Base-by-base conservation (phyloP, 2,113 vertebrate genomes). In the Nothoprocta perdicaria region DNA sequence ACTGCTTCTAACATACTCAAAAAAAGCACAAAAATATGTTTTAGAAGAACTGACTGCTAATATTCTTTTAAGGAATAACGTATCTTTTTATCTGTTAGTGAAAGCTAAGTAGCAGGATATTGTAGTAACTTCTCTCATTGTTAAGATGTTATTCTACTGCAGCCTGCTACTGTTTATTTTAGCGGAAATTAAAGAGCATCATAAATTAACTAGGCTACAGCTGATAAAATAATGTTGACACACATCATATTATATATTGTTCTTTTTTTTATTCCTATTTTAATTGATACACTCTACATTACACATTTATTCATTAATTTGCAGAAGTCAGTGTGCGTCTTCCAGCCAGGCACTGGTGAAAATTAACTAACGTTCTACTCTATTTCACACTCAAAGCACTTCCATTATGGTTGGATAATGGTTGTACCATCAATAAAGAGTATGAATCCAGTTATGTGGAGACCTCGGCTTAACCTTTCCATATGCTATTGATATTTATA, bases 401-500 rank as follows among this genome's bases (percentile, higher is more conserved):
- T 95, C 95, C 95, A 96, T 97, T 96, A 97, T 97, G 86, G 75
- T 84, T 95, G 81, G 89, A 69, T 97, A 96, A 96, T 94, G 93
- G 94, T 62, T 94, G 53, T 72, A 87, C 80, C 96, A 96, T 97
- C 95, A 97, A 96, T 97, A 97, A 96, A 87, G 80, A 84, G 75
- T 95, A 93, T 91, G 88, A 94, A 91, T 95, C 66, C 69, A 94
- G 82, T 93, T 95, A 94, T 92, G 95, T 75, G 78, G 86, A 96
- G 94, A 96, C 93, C 92, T 84, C 24, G 0, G 61, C 88, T 95
- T 96, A 95, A 96, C 87, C 95, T 96, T 97, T 97, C 94, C 92
- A 95, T 96, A 92, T 94, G 92, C 95, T 97, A 97, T 88, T 97
- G 94, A 95, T 97, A 97, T 95, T 97, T 97, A 96, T 95, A 97